Evolutionary conservation across 2,113 vertebrate species (phyloP).

Genomic region (Potamarius usumacintae): DNA sequence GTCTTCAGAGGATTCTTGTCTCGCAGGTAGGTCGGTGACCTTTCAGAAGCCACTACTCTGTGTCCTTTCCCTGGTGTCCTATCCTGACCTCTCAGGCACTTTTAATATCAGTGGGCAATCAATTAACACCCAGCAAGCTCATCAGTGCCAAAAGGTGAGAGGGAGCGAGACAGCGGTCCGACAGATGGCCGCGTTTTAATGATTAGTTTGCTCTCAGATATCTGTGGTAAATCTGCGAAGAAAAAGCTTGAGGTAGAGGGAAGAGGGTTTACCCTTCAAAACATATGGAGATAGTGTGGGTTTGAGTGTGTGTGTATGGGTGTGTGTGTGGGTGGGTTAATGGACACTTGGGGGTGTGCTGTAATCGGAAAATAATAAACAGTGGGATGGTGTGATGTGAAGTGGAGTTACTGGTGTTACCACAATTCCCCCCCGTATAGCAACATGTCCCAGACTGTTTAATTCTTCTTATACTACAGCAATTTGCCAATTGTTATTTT

Average conservation of each 20-base stretch:
- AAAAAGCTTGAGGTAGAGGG: constrained; percentile 8
- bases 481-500: not conserved
- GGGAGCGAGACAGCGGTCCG: constrained; percentile 40
- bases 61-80: constrained; percentile 70
- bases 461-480: not conserved
- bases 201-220: constrained; percentile 54
- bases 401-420: not conserved
- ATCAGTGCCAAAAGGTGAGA: constrained; percentile 69
- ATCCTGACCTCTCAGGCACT: constrained; percentile 74
- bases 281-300: not conserved
- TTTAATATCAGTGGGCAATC: constrained; percentile 74
- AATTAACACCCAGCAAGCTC: constrained; percentile 74
- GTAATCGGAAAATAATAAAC: not conserved
- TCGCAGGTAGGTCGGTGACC: constrained; percentile 67
- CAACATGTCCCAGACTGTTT: not conserved
- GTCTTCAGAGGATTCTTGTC: constrained; percentile 62
- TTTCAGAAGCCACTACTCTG: constrained; percentile 66
- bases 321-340: not conserved
- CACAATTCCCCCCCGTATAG: not conserved
- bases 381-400: not conserved
- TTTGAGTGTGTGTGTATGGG: not conserved
- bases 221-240: constrained; percentile 17
- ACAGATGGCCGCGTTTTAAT: constrained; percentile 67
- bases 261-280: constrained; percentile 36
- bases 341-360: not conserved